These are phyloP conservation scores for Sinella curviseta DNA, from an alignment of 1,140 invertebrate genomes.

Conservation along the genomic window DNA sequence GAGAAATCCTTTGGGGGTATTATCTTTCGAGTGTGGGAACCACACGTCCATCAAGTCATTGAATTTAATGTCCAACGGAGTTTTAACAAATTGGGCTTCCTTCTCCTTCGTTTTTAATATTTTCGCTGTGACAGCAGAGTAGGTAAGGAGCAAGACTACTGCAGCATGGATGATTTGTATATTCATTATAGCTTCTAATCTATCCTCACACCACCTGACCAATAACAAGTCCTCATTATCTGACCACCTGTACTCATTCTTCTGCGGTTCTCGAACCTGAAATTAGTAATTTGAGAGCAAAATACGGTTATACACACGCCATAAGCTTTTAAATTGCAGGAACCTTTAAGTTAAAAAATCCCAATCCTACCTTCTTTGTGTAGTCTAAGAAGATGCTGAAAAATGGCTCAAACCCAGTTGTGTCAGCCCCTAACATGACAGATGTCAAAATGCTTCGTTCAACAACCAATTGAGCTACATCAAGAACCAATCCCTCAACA, in stretches of 20 bases:
- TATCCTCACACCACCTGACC: slow-evolving; percentile 76
- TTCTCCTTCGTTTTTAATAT: not conserved
- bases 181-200: slow-evolving; percentile 73
- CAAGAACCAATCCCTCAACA: slow-evolving; percentile 53
- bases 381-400: slow-evolving; percentile 77
- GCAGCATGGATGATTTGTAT: slow-evolving; percentile 89
- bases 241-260: slow-evolving; percentile 67
- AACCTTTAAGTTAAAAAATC: too few relatives aligned
- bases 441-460: slow-evolving; percentile 86
- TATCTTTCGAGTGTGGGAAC: slow-evolving; percentile 57
- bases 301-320: not conserved
- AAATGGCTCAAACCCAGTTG: slow-evolving; percentile 58
- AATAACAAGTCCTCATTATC: slow-evolving; percentile 65
- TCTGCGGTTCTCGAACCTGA: slow-evolving; percentile 61
- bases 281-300: not conserved
- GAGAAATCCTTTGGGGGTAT: slow-evolving; percentile 72
- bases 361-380: slow-evolving; percentile 63
- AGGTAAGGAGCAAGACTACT: slow-evolving; percentile 82
- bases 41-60: slow-evolving; percentile 70
- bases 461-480: slow-evolving; percentile 87
- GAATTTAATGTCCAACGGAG: slow-evolving; percentile 50
- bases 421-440: slow-evolving; percentile 69
- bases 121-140: slow-evolving; percentile 48
- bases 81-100: slow-evolving; percentile 9
- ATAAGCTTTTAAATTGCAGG: not conserved